A percentile compares a stretch with the other conserved stretches of the same genome.
phyloP scores from a whole-genome alignment of 2,797 vertebrate species.

The Ataeniobius toweri region DNA sequence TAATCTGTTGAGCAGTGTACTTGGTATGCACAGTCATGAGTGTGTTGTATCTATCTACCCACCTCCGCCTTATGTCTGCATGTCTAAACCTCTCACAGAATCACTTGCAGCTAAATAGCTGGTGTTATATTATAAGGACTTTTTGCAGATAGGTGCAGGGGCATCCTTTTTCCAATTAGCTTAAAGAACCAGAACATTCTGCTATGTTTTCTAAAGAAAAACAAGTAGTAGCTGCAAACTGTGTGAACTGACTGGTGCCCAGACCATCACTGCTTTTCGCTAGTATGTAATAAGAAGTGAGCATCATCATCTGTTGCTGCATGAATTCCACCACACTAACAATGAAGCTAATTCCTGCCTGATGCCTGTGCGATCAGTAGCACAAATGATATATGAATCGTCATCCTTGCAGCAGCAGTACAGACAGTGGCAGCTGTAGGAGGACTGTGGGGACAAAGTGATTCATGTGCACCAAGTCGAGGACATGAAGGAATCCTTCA shows the following conservation, averaged over 20 bases:
- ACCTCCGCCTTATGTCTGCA: constrained; percentile 33
- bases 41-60: constrained; percentile 24
- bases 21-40: constrained; percentile 50
- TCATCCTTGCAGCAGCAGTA: constrained; percentile 34
- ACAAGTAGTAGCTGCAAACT: not conserved
- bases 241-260: not conserved
- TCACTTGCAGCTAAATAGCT: not conserved
- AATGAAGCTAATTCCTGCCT: constrained; percentile 29
- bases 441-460: constrained; percentile 35
- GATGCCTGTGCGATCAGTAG: constrained; percentile 66
- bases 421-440: constrained; percentile 4
- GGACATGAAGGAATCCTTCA: constrained; percentile 34
- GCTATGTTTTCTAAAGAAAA: not conserved
- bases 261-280: not conserved
- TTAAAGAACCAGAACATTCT: not conserved
- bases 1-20: constrained; percentile 39
- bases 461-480: constrained; percentile 40
- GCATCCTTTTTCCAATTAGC: not conserved
- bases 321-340: constrained; percentile 16
- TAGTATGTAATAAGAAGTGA: not conserved
- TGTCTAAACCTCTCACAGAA: constrained; percentile 17
- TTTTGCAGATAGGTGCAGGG: not conserved
- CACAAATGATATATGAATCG: constrained; percentile 55
- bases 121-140: not conserved
- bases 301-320: not conserved